These are phyloP conservation scores for Hydraecia micacea DNA, from an alignment of 2,888 invertebrate genomes.

Conservation along the genomic window DNA sequence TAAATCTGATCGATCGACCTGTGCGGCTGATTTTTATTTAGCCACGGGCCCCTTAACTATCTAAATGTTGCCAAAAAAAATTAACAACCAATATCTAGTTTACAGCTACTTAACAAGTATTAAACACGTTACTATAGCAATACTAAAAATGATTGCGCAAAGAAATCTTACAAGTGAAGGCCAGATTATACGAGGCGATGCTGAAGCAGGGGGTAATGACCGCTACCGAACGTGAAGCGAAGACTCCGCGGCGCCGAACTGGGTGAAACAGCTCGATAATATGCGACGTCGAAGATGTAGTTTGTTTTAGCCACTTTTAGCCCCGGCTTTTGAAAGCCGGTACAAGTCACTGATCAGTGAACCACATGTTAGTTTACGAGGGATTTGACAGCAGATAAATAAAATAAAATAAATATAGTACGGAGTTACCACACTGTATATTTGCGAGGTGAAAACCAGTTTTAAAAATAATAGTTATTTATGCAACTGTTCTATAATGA, in stretches of 20 bases:
- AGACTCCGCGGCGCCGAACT: slow-evolving; percentile 61
- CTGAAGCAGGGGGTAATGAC: slow-evolving; percentile 56
- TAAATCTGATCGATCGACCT: too few species aligned
- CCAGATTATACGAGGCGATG: slow-evolving; percentile 60
- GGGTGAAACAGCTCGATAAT: slow-evolving; percentile 39
- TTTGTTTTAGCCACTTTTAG: slow-evolving; percentile 19
- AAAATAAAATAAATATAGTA: background rate
- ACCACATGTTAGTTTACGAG: background rate
- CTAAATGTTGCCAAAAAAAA: slow-evolving; percentile 2
- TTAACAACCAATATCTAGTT: slow-evolving; percentile 23
- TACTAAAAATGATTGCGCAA: slow-evolving; percentile 56
- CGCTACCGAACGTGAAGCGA: slow-evolving; percentile 37
- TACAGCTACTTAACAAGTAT: slow-evolving; percentile 47
- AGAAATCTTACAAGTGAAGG: slow-evolving; percentile 61
- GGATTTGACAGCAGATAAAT: background rate
- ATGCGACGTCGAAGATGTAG: slow-evolving; percentile 10
- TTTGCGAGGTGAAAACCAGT: background rate
- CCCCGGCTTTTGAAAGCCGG: background rate
- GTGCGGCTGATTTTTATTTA: too few species aligned
- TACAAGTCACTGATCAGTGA: background rate
- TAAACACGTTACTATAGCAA: slow-evolving; percentile 38
- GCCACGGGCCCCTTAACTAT: too few species aligned
- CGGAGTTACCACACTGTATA: background rate
- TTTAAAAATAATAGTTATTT: too few species aligned
- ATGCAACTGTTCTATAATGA: too few species aligned